Evolutionary conservation across 2,113 vertebrate genomes (phyloP).

Genomic region (Dasypus novemcinctus): DNA sequence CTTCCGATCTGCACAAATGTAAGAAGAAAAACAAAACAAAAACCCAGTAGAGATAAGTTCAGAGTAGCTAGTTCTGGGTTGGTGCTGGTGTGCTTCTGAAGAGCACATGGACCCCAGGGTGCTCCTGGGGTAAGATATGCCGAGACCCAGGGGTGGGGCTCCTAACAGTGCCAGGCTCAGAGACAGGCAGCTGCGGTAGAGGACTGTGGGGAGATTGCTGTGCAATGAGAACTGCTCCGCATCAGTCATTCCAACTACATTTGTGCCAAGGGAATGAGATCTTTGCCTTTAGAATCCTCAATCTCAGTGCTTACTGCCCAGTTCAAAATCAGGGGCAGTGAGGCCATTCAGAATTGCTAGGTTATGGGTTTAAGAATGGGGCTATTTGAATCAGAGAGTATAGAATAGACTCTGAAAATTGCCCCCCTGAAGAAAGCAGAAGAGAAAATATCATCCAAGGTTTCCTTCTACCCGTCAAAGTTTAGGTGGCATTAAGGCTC

Average conservation of each 20-base stretch:
- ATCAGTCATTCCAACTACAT: background rate
- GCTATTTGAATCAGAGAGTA: background rate
- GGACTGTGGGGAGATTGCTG: fast-evolving
- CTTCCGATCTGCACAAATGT: background rate
- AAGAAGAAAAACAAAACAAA: background rate
- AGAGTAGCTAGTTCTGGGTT: background rate
- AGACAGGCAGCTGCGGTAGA: background rate
- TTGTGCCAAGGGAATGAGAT: fast-evolving
- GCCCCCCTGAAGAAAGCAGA: background rate
- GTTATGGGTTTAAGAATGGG: background rate
- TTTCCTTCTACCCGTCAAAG: background rate
- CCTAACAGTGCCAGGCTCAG: background rate
- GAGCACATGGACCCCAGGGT: background rate
- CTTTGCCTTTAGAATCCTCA: background rate
- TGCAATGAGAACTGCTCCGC: background rate
- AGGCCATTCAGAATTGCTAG: background rate
- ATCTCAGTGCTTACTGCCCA: fast-evolving
- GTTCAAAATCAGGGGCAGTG: fast-evolving
- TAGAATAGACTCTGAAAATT: background rate
- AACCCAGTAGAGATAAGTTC: background rate
- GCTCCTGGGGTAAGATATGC: background rate
- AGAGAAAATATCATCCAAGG: background rate
- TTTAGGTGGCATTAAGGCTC: background rate
- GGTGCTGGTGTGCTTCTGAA: background rate
- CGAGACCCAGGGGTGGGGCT: background rate